Conservation (phyloP, 2,888 invertebrate genomes). For the Luperina nickerlii region DNA sequence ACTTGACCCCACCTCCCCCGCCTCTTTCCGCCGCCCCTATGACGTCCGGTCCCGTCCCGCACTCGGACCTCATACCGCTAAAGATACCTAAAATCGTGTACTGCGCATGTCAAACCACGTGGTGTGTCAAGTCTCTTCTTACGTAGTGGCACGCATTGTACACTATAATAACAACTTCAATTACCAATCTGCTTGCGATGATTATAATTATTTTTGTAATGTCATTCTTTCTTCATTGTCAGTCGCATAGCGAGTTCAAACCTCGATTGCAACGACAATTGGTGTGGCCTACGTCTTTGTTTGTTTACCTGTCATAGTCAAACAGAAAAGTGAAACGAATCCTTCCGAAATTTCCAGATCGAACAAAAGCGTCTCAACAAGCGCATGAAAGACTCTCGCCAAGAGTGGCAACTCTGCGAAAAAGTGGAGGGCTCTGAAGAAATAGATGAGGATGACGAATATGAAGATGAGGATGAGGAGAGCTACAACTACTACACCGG, state of each 20-base stretch:
- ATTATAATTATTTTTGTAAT: background rate
- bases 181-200: background rate
- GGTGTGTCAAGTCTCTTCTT: too few species aligned
- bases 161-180: background rate
- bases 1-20: too few species aligned
- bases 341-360: conserved; percentile 75
- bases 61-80: too few species aligned
- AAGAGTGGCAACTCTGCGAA: conserved; percentile 64
- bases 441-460: conserved; percentile 70
- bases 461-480: conserved; percentile 60
- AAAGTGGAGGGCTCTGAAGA: conserved; percentile 42
- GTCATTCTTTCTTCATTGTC: background rate
- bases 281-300: background rate
- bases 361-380: conserved; percentile 81
- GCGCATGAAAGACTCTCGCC: conserved; percentile 70
- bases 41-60: too few species aligned
- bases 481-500: conserved; percentile 64
- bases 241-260: background rate
- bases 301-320: background rate
- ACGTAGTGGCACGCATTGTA: too few species aligned
- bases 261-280: background rate
- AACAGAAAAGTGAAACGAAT: background rate
- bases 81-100: too few species aligned
- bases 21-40: too few species aligned
- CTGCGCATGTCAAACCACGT: too few species aligned